Evolutionary conservation across 2,113 vertebrate genomes (phyloP).

Genomic region (Chamaetylas fuelleborni): DNA sequence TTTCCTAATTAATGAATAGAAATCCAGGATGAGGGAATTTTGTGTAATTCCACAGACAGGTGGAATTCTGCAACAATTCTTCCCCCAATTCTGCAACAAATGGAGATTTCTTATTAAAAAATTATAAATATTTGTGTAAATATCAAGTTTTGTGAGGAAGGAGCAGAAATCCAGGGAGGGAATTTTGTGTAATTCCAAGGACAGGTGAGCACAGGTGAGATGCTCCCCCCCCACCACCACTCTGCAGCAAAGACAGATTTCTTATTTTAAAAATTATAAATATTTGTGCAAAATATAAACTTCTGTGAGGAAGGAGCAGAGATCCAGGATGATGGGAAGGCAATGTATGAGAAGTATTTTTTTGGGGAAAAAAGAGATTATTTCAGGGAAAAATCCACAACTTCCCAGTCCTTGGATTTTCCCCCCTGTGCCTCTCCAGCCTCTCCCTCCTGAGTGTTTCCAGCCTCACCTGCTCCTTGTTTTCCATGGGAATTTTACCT

Average conservation of each 20-base stretch:
- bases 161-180: neutral
- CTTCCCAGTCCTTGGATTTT: neutral
- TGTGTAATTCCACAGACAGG: neutral
- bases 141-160: neutral
- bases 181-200: neutral
- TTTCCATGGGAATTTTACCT: neutral
- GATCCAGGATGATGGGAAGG: neutral
- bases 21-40: neutral
- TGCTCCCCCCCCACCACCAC: neutral
- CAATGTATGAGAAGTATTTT: rapidly evolving
- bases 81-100: neutral
- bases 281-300: neutral
- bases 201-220: neutral
- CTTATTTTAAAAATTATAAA: neutral
- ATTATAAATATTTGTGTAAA: neutral
- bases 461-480: neutral
- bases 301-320: neutral
- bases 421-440: neutral
- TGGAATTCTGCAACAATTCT: neutral
- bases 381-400: neutral
- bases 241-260: neutral
- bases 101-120: neutral
- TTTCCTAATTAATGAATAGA: neutral
- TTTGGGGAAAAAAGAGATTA: rapidly evolving
- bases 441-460: neutral